Conservation (phyloP, 2,888 invertebrate species). For the Epirrhoe tristata region DNA sequence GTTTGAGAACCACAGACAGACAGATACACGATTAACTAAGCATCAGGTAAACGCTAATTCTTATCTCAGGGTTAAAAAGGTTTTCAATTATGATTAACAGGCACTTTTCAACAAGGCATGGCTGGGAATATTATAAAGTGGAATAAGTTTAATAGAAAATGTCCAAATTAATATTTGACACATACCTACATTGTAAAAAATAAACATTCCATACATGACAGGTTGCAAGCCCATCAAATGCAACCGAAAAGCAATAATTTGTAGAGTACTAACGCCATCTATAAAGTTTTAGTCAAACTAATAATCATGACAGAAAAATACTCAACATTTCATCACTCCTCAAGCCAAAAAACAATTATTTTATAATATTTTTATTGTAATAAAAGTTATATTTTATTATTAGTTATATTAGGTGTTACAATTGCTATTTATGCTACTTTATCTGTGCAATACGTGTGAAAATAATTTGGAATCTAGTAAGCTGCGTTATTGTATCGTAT, state of each 20-base stretch:
- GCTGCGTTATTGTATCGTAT: slow-evolving; percentile 70
- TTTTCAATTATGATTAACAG: too few relatives aligned
- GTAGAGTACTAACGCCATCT: slow-evolving; percentile 13
- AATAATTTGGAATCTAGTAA: slow-evolving; percentile 67
- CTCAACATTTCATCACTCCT: slow-evolving; percentile 58
- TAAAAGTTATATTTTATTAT: slow-evolving; percentile 59
- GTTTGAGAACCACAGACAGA: too few relatives aligned
- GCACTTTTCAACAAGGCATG: too few relatives aligned
- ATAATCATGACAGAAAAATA: slow-evolving; percentile 61
- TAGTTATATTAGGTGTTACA: slow-evolving; percentile 62
- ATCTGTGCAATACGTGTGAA: slow-evolving; percentile 80
- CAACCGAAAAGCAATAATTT: background rate
- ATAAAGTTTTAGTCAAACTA: slow-evolving; percentile 10
- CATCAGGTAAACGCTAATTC: too few relatives aligned
- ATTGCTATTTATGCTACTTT: slow-evolving; percentile 74
- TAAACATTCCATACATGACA: too few relatives aligned
- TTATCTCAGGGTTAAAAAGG: too few relatives aligned
- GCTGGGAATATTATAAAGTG: too few relatives aligned
- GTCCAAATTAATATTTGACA: too few relatives aligned
- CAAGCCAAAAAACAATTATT: slow-evolving; percentile 59
- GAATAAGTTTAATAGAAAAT: too few relatives aligned
- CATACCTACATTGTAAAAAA: too few relatives aligned
- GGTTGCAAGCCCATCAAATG: too few relatives aligned
- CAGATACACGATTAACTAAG: too few relatives aligned
- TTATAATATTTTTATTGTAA: slow-evolving; percentile 46